Evolutionary conservation across 2,797 vertebrate species (phyloP), one percentile per base, ranked within the genome.

Genomic region (Tokudaia muenninki): DNA sequence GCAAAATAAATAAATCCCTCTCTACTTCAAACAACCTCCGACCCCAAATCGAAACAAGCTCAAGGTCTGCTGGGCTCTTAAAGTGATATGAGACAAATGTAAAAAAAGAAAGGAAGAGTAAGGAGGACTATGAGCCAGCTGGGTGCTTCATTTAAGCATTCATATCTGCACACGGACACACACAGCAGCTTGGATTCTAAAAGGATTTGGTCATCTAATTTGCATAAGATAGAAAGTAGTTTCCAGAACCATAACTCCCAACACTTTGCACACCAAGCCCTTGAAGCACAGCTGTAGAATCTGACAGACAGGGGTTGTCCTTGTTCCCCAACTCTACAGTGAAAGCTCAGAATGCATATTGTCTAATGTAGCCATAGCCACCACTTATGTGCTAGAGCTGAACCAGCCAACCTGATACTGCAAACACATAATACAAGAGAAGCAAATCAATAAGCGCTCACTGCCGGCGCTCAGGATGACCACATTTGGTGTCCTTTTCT

Each of bases 221-320:
- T 97, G 95, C 96, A 96, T 96, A 95, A 95, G 94, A 96, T 34
- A 65, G 84, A 61, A 95, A 92, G 41, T 70, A 84, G 82, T 90
- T 96, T 94, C 74, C 79, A 90, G 95, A 90, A 21, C 72, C 80
- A 90, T 94, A 96, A 91, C 96, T 96, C 93, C 95, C 65, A 96
- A 90, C 86, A 83, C 94, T 74, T 79, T 78, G 75, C 55, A 96
- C 92, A 97, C 96, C 95, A 94, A 94, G 92, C 72, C 91, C 82
- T 94, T 44, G 31, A 37, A 95, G 79, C 75, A 81, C 95, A 95
- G 93, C 92, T 95, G 72, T 90, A 89, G 92, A 95, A 95, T 96
- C 13, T 94, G 95, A 93, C 96, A 94, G 93, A 92, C 94, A 97
- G 96, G 96, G 75, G 86, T 59, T 17, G 67, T 88, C 67, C 94